Evolutionary conservation across 2,113 vertebrate genomes (phyloP).

Genomic region (Asarcornis scutulata): DNA sequence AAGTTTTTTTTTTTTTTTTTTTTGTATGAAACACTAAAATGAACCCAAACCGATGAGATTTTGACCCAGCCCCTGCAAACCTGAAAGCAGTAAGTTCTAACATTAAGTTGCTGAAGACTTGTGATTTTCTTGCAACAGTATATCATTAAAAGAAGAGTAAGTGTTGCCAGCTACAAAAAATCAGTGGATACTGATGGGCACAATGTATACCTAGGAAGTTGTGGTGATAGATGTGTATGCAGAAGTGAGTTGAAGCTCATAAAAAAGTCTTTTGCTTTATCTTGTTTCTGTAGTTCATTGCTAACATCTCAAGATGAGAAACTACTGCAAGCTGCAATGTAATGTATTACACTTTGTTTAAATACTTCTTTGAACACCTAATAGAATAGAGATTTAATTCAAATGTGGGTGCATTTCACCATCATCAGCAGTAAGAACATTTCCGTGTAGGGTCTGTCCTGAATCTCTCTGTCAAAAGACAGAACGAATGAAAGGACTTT

Average conservation of each 20-base stretch:
- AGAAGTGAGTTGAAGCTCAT: not conserved
- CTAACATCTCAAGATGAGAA: not conserved
- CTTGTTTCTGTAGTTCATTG: not conserved
- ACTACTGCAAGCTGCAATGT: not conserved
- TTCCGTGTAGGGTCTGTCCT: not conserved
- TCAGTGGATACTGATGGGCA: rapidly evolving
- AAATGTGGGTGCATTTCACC: not conserved
- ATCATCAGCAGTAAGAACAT: not conserved
- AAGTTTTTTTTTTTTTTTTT: not conserved
- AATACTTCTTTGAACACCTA: not conserved
- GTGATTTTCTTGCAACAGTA: not conserved
- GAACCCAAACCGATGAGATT: not conserved
- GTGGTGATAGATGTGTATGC: not conserved
- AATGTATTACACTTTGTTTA: not conserved
- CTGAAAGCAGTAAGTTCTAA: not conserved
- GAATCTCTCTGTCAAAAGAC: not conserved
- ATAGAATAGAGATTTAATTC: not conserved
- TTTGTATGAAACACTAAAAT: not conserved
- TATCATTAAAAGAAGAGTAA: too few species aligned
- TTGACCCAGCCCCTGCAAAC: not conserved
- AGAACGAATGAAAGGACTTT: not conserved
- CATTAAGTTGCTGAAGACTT: not conserved
- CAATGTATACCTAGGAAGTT: not conserved
- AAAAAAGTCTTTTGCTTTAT: not conserved
- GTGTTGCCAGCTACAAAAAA: not conserved